Evolutionary conservation across 2,888 invertebrate species (phyloP).

Genomic region (Zelleria hepariella): DNA sequence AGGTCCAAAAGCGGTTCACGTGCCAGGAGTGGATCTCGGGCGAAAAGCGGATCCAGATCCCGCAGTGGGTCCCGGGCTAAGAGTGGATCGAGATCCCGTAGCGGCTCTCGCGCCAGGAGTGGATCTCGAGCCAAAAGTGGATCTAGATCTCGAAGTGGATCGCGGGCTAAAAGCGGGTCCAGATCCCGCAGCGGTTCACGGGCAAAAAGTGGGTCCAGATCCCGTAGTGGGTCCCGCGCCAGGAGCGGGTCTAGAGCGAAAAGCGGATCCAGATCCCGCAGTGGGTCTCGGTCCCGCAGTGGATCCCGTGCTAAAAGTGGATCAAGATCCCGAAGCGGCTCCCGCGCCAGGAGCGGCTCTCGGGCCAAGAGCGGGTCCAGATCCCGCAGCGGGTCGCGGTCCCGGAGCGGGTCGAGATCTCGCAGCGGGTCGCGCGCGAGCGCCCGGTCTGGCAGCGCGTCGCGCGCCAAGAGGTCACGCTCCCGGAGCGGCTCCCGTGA

Average conservation of each 20-base stretch:
- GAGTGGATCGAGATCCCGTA: constrained; percentile 21
- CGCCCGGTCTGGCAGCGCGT: constrained; percentile 27
- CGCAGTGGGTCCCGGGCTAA: constrained; percentile 12
- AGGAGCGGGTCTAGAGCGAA: constrained; percentile 17
- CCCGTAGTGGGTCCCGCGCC: constrained; percentile 19
- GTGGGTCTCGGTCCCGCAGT: constrained; percentile 14
- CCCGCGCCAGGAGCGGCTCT: not conserved
- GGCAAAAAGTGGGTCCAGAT: constrained; percentile 15
- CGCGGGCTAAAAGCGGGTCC: constrained; percentile 19
- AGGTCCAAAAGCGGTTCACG: constrained; percentile 7
- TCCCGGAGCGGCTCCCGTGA: no score
- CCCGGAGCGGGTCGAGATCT: constrained; percentile 21
- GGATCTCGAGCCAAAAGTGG: constrained; percentile 16
- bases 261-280: not conserved
- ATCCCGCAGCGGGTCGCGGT: constrained; percentile 16
- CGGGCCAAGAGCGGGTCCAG: constrained; percentile 20
- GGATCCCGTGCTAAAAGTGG: constrained; percentile 25
- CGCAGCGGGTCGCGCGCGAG: constrained; percentile 28
- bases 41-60: not conserved
- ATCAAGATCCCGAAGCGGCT: constrained; percentile 17
- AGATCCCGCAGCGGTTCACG: constrained; percentile 25
- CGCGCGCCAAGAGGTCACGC: no score
- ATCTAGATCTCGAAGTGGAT: constrained; percentile 18
- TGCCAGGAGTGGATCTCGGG: constrained; percentile 21
- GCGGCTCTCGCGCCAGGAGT: not conserved